phyloP scores from a whole-genome alignment of 1,140 invertebrate genomes.

The Gryon sp. region DNA sequence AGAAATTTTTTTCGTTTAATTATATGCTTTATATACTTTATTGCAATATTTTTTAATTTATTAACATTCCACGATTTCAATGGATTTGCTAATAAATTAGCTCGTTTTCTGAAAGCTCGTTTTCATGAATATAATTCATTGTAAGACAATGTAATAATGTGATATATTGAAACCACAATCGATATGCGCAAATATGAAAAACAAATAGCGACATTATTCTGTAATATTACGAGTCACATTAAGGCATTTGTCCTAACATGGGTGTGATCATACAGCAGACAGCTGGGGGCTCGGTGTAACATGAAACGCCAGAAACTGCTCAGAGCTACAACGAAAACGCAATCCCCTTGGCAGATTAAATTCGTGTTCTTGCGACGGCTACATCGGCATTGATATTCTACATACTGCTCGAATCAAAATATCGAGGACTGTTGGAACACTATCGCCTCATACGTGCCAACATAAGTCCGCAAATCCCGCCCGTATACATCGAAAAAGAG shows the following conservation, averaged over 20 bases:
- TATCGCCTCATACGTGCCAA: constrained; percentile 49
- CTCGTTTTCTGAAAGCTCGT: no score
- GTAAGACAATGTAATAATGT: no score
- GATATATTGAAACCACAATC: no score
- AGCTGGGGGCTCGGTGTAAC: constrained; percentile 33
- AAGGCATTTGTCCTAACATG: constrained; percentile 41
- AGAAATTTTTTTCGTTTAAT: no score
- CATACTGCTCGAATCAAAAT: constrained; percentile 52
- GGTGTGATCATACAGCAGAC: constrained; percentile 48
- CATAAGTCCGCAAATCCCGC: constrained; percentile 45
- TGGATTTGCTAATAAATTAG: no score
- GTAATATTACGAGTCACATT: constrained; percentile 42
- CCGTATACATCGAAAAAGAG: constrained; percentile 39
- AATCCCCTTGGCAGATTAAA: constrained; percentile 61
- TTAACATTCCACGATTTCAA: no score
- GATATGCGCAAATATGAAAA: no score
- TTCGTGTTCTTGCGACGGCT: constrained; percentile 52
- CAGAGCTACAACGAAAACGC: constrained; percentile 45
- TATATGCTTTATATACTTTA: no score
- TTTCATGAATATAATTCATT: no score
- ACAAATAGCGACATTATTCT: constrained; percentile 33
- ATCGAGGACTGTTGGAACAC: constrained; percentile 52
- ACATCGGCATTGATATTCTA: constrained; percentile 59
- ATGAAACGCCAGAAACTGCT: constrained; percentile 46
- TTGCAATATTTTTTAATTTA: no score